phyloP scores from a whole-genome alignment of 2,888 invertebrate genomes.

The Parochlus steinenii region DNA sequence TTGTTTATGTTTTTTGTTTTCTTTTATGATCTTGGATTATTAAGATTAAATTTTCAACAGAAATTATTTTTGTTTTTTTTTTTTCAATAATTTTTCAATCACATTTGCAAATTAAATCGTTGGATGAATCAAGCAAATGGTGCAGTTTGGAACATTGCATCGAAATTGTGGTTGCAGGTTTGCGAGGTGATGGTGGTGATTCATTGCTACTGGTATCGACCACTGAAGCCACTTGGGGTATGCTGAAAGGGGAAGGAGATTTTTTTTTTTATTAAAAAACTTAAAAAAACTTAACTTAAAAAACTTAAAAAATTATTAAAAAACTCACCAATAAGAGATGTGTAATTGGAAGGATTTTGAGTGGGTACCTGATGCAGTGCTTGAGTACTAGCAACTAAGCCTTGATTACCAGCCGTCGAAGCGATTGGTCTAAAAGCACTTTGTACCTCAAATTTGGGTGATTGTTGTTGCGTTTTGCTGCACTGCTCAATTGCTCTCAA shows the following conservation, averaged over 20 bases:
- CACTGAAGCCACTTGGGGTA: conserved; percentile 30
- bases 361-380: conserved; percentile 10
- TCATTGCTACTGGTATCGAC: conserved; percentile 28
- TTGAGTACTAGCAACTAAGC: background rate
- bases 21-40: no score
- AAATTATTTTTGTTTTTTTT: no score
- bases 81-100: no score
- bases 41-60: no score
- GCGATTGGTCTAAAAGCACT: conserved; percentile 9
- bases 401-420: conserved; percentile 1
- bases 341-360: conserved; percentile 11
- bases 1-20: no score
- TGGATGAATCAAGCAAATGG: conserved; percentile 11
- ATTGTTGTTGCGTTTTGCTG: conserved; percentile 14
- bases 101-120: no score
- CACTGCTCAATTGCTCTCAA: conserved; percentile 37
- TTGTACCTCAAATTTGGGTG: conserved; percentile 15
- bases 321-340: conserved; percentile 7
- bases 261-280: no score
- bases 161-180: conserved; percentile 33
- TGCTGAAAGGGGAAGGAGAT: no score
- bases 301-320: no score
- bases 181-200: conserved; percentile 30
- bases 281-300: no score
- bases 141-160: conserved; percentile 31